Evolutionary conservation across 2,888 invertebrate genomes (phyloP), one percentile per base, ranked within the genome.

Genomic region (Heterodera filipjevi): DNA sequence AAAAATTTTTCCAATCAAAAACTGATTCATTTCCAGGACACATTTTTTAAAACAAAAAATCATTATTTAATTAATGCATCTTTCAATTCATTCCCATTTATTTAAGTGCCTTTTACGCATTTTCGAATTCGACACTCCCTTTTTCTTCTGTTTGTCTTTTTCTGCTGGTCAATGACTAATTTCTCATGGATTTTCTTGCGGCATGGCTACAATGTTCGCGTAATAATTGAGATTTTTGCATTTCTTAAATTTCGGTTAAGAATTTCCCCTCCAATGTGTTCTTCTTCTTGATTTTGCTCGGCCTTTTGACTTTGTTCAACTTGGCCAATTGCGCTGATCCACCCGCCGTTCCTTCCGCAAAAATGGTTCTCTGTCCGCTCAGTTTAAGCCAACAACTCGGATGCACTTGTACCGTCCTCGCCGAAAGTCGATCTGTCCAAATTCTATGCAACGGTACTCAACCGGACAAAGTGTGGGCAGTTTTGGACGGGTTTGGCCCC

Each of bases 371-470:
- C 19, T 75, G 75, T 49, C 75, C 75, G 46, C 64, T 75, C 66
- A 75, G 53, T 75, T 27, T 75, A 8, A 75, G 30, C 53, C 27
- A 32, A 44, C 59, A 74, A 22, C 32, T 75, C 32, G 49, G 49
- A 16, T 75, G 75, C 66, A 49, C 53, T 39, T 75, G 75, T 33
- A 27, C 22, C 33, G 75, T 59, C 30, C 75, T 75, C 30, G 30
- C 30, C 5, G 64, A 75, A 49, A 64, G 53, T 49, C 32, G 19
- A 22, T 16, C 53, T 1, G 75, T 75, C 66, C 75, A 75, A 75
- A 75, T 75, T 75, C 44, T 75, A 16, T 75, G 75, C 66, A 59
- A 53, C 44, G 30, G n/a, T n/a, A 59, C 59, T 12, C 59, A 59
- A 64, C 75, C 75, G 19, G 75, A 75, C 39, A 64, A 33, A 75